These are phyloP conservation scores for Drosophila differens DNA, from an alignment of 2,888 invertebrate genomes.

Conservation along the genomic window DNA sequence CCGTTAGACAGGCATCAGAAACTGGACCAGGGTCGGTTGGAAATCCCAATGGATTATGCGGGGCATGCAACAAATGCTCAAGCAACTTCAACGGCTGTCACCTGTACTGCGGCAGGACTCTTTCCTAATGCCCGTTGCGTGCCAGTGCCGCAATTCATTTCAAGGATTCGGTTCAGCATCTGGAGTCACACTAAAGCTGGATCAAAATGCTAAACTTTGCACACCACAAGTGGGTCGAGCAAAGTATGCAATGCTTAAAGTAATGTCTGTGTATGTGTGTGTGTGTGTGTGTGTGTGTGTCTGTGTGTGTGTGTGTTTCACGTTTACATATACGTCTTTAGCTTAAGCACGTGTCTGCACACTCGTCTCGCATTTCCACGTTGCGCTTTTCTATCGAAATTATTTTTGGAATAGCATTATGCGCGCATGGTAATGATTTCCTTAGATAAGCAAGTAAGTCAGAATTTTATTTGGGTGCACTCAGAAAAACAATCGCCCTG, in stretches of 20 bases:
- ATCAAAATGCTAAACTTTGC: conserved; percentile 28
- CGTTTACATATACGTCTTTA: conserved; percentile 25
- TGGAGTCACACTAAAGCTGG: background rate
- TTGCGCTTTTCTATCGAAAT: conserved; percentile 11
- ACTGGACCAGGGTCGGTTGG: background rate
- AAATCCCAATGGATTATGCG: conserved; percentile 19
- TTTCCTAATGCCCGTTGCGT: conserved; percentile 25
- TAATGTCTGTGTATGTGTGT: background rate
- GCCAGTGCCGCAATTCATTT: conserved; percentile 26
- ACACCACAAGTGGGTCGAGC: conserved; percentile 57
- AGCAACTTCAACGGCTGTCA: conserved; percentile 12
- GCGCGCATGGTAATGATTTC: conserved; percentile 22
- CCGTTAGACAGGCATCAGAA: background rate
- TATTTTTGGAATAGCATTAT: conserved; percentile 35
- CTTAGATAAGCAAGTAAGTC: background rate
- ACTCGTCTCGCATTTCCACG: conserved; percentile 29
- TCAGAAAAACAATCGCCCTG: background rate
- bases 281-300: background rate
- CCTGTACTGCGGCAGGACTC: conserved; percentile 10
- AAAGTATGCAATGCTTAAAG: conserved; percentile 31
- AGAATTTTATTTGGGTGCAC: background rate
- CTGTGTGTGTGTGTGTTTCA: background rate
- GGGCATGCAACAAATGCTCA: conserved; percentile 20
- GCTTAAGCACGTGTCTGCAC: conserved; percentile 45
- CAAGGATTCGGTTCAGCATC: conserved; percentile 32